phyloP scores from a whole-genome alignment of 2,113 vertebrate genomes.

The Chloropsis cyanopogon region DNA sequence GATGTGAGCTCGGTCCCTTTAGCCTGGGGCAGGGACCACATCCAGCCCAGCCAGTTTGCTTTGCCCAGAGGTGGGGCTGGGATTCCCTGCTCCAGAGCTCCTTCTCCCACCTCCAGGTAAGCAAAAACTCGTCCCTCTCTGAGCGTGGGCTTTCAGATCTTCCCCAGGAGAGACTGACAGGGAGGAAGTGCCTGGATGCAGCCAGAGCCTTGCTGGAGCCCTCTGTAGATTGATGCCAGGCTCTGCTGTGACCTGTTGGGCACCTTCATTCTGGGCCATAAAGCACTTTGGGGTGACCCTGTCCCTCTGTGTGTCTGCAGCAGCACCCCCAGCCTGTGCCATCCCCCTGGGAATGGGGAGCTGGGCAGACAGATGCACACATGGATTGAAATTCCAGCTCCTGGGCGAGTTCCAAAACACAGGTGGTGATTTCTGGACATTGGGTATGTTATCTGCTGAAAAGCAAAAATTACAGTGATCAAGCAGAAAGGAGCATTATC shows the following conservation, averaged over 20 bases:
- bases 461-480: constrained; percentile 30
- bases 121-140: background rate
- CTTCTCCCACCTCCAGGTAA: background rate
- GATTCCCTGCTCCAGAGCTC: background rate
- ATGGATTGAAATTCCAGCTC: background rate
- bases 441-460: background rate
- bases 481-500: background rate
- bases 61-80: background rate
- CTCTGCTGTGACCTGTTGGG: background rate
- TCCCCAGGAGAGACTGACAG: background rate
- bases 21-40: background rate
- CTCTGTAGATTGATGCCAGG: background rate
- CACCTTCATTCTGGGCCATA: background rate
- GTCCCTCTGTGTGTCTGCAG: background rate
- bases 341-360: rapidly evolving
- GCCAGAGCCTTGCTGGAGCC: background rate
- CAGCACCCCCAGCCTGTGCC: background rate
- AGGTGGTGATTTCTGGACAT: constrained; percentile 45
- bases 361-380: background rate
- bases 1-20: no score
- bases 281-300: background rate
- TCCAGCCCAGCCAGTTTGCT: background rate
- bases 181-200: background rate
- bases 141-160: background rate
- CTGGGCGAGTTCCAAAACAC: constrained; percentile 26